Evolutionary conservation across 2,797 vertebrate genomes (phyloP).

Genomic region (Decapterus maruadsi): DNA sequence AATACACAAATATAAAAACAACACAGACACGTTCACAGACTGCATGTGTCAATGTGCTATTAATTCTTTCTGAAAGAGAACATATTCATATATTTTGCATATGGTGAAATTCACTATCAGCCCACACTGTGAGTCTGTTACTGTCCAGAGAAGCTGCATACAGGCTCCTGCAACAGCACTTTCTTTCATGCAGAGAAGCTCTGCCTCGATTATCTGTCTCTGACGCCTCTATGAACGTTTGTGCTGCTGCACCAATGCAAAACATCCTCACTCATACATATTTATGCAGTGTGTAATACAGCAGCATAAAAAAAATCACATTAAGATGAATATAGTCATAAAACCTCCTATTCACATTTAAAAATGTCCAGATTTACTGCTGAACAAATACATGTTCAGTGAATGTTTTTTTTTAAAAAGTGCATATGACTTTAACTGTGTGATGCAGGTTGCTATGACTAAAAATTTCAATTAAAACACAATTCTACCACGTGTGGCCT

Average conservation of each 20-base stretch:
- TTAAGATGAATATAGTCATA: conserved; percentile 25
- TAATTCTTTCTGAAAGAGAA: background rate
- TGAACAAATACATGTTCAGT: too few relatives aligned
- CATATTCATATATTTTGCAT: background rate
- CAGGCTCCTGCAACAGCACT: conserved; percentile 19
- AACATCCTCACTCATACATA: conserved; percentile 51
- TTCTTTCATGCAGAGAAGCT: conserved; percentile 42
- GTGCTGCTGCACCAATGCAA: conserved; percentile 6
- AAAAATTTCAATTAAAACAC: background rate
- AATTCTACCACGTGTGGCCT: too few relatives aligned
- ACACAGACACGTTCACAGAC: too few relatives aligned
- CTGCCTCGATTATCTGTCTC: conserved; percentile 51
- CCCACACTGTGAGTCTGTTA: conserved; percentile 37
- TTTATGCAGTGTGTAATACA: conserved; percentile 30
- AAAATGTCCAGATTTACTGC: too few relatives aligned
- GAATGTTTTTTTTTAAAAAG: background rate
- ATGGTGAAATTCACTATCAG: conserved; percentile 52
- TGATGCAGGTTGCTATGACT: too few relatives aligned
- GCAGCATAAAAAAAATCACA: conserved; percentile 1
- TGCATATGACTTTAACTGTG: background rate
- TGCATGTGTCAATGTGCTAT: conserved; percentile 4
- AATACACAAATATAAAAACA: too few relatives aligned
- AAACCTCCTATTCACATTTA: background rate
- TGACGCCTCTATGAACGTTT: conserved; percentile 64
- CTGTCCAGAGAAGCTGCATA: conserved; percentile 34